Percentiles rank a stretch among this genome's conserved stretches.
phyloP scores from a whole-genome alignment of 2,797 vertebrate genomes.

The Catharus ustulatus region DNA sequence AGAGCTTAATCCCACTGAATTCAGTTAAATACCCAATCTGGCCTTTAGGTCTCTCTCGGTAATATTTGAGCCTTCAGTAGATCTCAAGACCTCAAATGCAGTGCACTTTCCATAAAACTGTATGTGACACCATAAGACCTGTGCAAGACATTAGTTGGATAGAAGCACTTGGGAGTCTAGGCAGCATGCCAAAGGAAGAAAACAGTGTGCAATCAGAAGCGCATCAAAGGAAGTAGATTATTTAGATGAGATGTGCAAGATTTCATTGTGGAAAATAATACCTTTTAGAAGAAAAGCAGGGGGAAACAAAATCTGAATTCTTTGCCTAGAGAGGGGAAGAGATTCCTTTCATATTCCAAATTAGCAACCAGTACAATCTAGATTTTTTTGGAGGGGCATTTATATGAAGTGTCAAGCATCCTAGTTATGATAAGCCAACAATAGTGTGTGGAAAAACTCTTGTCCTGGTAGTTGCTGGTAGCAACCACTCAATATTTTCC shows the following conservation, averaged over 20 bases:
- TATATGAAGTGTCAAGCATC: not conserved
- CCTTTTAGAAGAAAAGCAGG: not conserved
- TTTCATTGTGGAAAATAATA: not conserved
- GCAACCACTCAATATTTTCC: not conserved
- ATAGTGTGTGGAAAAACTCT: not conserved
- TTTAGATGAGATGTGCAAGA: not conserved
- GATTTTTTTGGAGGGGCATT: not conserved
- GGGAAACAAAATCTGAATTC: rapidly evolving
- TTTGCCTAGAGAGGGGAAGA: not conserved
- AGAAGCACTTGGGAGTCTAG: not conserved
- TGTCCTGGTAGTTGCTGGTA: not conserved
- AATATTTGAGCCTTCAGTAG: not conserved
- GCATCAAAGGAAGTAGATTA: not conserved
- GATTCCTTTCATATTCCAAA: not conserved
- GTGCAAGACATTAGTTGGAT: not conserved
- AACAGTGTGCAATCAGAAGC: not conserved
- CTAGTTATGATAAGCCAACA: not conserved
- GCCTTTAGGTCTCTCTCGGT: not conserved
- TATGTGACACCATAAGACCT: not conserved
- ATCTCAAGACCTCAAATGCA: not conserved
- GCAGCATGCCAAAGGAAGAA: not conserved
- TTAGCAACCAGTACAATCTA: not conserved
- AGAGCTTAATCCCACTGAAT: not conserved
- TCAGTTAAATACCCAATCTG: not conserved
- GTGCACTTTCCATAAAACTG: not conserved